A percentile compares a stretch with the other conserved stretches of the same genome.
Conservation (phyloP, 2,113 vertebrate genomes). For the Neogobius melanostomus region DNA sequence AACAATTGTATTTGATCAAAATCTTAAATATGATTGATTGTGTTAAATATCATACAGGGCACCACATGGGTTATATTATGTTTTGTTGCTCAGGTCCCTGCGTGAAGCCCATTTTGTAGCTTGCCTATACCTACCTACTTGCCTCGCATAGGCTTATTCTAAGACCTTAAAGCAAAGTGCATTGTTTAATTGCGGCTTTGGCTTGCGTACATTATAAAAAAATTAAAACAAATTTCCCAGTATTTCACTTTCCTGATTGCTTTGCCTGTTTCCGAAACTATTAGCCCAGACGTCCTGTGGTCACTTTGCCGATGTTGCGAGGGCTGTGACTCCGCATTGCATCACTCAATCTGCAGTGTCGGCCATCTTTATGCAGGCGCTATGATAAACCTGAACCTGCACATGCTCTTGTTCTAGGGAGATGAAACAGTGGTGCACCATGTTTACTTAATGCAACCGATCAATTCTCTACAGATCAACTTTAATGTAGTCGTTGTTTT, state of each 20-base stretch:
- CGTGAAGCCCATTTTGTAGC: too few relatives aligned
- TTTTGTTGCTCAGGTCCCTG: too few relatives aligned
- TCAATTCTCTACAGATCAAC: too few relatives aligned
- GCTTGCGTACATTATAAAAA: too few relatives aligned
- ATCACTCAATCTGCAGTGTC: constrained; percentile 2
- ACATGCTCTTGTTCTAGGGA: constrained; percentile 1
- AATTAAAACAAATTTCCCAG: background rate
- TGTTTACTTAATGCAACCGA: constrained; percentile 11
- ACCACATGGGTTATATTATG: too few relatives aligned
- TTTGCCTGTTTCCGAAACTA: too few relatives aligned
- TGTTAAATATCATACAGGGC: too few relatives aligned
- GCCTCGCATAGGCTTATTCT: too few relatives aligned
- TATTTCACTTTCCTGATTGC: background rate
- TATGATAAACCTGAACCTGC: background rate
- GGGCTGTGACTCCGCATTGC: constrained; percentile 3
- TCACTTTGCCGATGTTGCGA: background rate
- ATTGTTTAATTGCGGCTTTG: background rate
- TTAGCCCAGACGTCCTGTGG: background rate
- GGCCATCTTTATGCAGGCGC: background rate
- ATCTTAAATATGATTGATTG: too few relatives aligned
- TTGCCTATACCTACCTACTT: too few relatives aligned
- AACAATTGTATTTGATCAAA: too few relatives aligned
- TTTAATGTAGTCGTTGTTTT: too few relatives aligned
- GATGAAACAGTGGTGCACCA: constrained; percentile 25
- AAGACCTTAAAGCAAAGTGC: background rate